These are phyloP conservation scores for Bettongia penicillata DNA, from an alignment of 2,113 vertebrate species.

Conservation along the genomic window DNA sequence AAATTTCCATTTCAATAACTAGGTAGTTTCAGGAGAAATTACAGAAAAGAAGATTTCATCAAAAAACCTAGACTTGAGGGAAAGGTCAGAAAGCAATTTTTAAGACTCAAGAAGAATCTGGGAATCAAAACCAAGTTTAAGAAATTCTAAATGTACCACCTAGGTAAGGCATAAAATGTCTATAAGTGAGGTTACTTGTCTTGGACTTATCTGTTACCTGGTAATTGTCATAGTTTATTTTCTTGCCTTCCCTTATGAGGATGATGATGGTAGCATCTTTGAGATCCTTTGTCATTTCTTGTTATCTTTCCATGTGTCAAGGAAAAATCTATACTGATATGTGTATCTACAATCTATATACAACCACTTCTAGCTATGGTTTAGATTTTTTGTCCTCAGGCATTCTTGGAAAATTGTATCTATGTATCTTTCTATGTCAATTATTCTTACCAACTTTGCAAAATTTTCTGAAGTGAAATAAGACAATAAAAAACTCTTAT, in stretches of 20 bases:
- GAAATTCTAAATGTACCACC: slow-evolving; percentile 18
- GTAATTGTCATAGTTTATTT: slow-evolving; percentile 10
- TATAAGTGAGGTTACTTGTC: background rate
- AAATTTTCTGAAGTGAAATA: slow-evolving; percentile 37
- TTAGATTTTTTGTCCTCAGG: slow-evolving; percentile 27
- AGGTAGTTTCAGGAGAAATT: slow-evolving; percentile 1
- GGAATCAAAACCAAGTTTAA: background rate
- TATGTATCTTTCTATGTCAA: slow-evolving; percentile 15
- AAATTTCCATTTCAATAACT: slow-evolving; percentile 10
- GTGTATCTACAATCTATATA: background rate
- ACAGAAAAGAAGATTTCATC: background rate
- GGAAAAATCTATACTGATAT: background rate
- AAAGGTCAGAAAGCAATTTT: background rate
- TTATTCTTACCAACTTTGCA: slow-evolving; percentile 29
- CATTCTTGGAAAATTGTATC: slow-evolving; percentile 16
- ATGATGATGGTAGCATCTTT: background rate
- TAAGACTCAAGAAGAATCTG: background rate
- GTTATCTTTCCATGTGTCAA: slow-evolving; percentile 13
- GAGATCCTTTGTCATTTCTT: background rate
- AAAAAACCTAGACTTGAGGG: slow-evolving; percentile 6
- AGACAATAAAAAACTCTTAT: background rate
- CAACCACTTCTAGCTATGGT: slow-evolving; percentile 8
- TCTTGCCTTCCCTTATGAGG: slow-evolving; percentile 19
- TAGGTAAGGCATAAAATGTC: background rate
- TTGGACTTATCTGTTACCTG: background rate